Evolutionary conservation across 1,140 invertebrate species (phyloP).

Genomic region (Neoseiulus cucumeris): DNA sequence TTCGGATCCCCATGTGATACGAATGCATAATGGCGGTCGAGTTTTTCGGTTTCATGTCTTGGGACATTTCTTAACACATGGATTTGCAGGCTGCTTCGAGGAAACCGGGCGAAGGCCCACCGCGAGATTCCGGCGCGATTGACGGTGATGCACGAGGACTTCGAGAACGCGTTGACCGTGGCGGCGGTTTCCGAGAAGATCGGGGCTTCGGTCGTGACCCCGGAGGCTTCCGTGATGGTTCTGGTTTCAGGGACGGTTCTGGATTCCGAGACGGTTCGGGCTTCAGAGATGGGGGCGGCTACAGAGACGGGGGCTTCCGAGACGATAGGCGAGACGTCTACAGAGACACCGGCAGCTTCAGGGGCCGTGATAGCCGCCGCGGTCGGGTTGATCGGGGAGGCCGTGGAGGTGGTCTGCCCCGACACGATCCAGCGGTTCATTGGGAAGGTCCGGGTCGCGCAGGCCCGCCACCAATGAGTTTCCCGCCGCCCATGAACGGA

Average conservation of each 20-base stretch:
- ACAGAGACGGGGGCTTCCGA: neutral
- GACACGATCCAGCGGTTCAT: slow-evolving; percentile 19
- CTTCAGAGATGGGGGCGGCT: neutral
- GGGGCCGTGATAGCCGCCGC: slow-evolving; percentile 10
- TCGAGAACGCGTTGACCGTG: neutral
- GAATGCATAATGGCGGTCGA: no score
- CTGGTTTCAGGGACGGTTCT: neutral
- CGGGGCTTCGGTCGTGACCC: neutral
- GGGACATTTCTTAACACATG: no score
- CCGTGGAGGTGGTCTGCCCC: slow-evolving; percentile 14
- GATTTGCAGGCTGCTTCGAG: neutral
- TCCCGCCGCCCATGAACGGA: slow-evolving; percentile 29
- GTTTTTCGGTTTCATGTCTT: no score
- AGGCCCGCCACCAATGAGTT: slow-evolving; percentile 37
- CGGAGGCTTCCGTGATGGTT: neutral
- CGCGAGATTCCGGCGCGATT: neutral
- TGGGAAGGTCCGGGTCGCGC: slow-evolving; percentile 30
- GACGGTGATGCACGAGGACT: neutral
- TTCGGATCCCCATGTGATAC: neutral
- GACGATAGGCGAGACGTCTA: neutral
- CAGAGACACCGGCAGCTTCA: neutral
- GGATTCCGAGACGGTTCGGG: neutral
- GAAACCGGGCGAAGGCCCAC: neutral
- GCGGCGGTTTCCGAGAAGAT: slow-evolving; percentile 3
- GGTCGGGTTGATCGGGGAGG: slow-evolving; percentile 13